Evolutionary conservation across 2,797 vertebrate genomes (phyloP).

Genomic region (Corythornis leucogaster): DNA sequence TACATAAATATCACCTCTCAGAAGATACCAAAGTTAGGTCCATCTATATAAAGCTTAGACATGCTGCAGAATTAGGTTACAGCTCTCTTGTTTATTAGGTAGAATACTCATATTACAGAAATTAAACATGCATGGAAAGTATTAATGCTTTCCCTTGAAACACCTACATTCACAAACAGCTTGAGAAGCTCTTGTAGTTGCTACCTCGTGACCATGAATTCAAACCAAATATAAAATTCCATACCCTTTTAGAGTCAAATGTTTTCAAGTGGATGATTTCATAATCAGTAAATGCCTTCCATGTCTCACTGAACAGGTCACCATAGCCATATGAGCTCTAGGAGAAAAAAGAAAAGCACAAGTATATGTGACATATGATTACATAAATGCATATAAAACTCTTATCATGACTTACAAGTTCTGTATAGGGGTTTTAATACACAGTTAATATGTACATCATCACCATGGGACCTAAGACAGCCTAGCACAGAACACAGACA

Average conservation of each 20-base stretch:
- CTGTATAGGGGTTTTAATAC: neutral
- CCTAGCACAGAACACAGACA: neutral
- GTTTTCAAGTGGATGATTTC: slow-evolving; percentile 92
- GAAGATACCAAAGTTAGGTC: neutral
- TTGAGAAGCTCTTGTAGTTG: neutral
- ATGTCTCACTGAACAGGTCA: slow-evolving; percentile 93
- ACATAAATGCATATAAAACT: neutral
- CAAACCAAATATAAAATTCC: neutral
- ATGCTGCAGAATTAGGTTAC: neutral
- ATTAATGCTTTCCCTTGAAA: neutral
- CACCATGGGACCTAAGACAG: neutral
- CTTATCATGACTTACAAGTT: neutral
- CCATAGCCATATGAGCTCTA: slow-evolving; percentile 95
- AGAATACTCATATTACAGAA: neutral
- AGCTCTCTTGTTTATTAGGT: neutral
- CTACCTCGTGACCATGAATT: neutral
- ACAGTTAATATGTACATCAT: neutral
- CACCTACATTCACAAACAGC: neutral
- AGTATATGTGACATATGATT: no score
- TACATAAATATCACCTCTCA: neutral
- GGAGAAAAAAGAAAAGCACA: neutral
- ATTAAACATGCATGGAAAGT: neutral
- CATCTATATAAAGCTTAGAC: neutral
- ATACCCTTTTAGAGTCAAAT: slow-evolving; percentile 94
- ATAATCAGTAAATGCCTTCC: slow-evolving; percentile 91